Percentiles rank a stretch among this genome's conserved stretches.
Conservation (phyloP, 2,113 vertebrate species). For the Columbina picui region DNA sequence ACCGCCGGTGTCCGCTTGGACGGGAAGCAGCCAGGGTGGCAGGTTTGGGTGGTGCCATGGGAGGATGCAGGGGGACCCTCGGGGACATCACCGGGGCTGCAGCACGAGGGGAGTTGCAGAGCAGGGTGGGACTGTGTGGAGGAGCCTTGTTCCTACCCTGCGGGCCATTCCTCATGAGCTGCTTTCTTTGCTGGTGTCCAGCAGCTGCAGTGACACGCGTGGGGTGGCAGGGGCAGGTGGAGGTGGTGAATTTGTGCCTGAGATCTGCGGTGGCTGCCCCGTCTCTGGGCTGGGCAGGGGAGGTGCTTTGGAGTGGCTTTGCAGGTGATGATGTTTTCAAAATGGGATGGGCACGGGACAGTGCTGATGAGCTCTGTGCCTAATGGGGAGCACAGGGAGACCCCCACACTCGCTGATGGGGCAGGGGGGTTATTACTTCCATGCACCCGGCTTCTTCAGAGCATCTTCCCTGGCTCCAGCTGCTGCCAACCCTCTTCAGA, state of each 20-base stretch:
- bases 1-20: background rate
- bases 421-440: accelerated
- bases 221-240: background rate
- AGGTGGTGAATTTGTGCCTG: background rate
- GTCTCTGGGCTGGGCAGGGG: background rate
- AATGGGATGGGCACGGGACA: accelerated
- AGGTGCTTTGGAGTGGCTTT: background rate
- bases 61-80: accelerated
- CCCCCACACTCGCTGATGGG: accelerated
- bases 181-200: accelerated
- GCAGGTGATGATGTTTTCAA: background rate
- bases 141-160: background rate
- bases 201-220: accelerated
- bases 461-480: background rate
- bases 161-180: accelerated
- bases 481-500: background rate
- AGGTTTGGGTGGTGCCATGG: background rate
- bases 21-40: no score
- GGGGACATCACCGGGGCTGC: accelerated
- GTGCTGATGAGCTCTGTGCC: background rate
- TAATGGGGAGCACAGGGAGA: background rate
- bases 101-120: accelerated
- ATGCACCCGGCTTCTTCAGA: background rate
- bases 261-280: background rate
- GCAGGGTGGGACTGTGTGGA: background rate